Conservation (phyloP, 2,888 invertebrate genomes). For the Mayetiola destructor region DNA sequence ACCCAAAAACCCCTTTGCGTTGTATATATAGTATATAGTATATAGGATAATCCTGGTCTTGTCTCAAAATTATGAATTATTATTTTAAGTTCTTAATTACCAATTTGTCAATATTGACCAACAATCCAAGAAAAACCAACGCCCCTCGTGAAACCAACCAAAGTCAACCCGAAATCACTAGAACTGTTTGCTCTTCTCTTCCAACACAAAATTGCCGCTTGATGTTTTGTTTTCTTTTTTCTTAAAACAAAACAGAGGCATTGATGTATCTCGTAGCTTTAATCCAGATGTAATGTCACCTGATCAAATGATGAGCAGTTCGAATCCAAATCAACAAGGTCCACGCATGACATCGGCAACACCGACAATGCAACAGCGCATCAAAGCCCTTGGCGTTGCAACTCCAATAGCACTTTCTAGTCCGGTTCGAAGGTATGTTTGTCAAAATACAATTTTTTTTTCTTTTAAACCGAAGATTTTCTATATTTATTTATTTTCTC, state of each 20-base stretch:
- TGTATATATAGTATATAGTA: conserved; percentile 6
- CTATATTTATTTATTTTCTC: too few relatives aligned
- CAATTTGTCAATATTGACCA: neutral
- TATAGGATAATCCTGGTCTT: neutral
- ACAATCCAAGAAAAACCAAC: too few relatives aligned
- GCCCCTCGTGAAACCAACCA: neutral
- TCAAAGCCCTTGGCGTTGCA: conserved; percentile 78
- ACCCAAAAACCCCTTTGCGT: conserved; percentile 1
- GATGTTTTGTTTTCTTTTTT: neutral
- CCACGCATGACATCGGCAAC: conserved; percentile 39
- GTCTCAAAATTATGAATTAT: too few relatives aligned
- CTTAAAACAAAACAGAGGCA: conserved; percentile 34
- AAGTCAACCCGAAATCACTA: neutral
- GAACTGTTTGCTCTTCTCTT: neutral
- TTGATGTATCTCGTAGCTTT: conserved; percentile 48
- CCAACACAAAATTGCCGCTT: neutral
- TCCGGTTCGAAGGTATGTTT: conserved; percentile 69
- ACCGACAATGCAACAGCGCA: conserved; percentile 80
- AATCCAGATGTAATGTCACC: conserved; percentile 46
- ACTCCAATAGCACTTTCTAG: conserved; percentile 78
- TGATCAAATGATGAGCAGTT: conserved; percentile 34
- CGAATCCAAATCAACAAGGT: conserved; percentile 39
- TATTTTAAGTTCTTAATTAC: neutral
- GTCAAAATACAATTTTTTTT: too few relatives aligned
- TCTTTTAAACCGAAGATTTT: too few relatives aligned